Evolutionary conservation across 37 sponge, comb jelly and placozoan genomes (phyloP).

Genomic region (Aphrocallistes beatrix): DNA sequence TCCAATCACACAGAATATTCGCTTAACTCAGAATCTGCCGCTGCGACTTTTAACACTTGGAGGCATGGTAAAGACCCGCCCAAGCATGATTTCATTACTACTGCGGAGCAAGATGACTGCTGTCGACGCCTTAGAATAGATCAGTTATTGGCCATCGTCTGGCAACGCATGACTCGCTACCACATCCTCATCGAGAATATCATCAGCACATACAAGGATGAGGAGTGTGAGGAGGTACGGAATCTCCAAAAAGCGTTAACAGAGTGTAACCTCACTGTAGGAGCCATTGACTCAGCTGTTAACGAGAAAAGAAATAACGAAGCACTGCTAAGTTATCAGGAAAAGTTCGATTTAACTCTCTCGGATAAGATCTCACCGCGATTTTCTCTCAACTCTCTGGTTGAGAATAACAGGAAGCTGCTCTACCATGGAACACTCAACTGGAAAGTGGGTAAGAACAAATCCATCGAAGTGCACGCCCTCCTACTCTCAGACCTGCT

Average conservation of each 20-base stretch:
- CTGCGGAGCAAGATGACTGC: neutral
- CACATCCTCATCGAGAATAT: neutral
- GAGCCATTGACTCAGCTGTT: neutral
- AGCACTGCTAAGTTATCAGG: neutral
- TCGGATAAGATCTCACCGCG: neutral
- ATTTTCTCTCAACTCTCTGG: neutral
- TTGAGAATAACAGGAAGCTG: neutral
- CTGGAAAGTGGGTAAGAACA: slow-evolving; percentile 10
- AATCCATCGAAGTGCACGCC: neutral
- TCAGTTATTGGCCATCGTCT: neutral
- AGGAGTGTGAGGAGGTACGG: neutral
- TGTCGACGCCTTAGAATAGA: neutral
- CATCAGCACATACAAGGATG: neutral
- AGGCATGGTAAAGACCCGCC: neutral
- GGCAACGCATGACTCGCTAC: slow-evolving; percentile 3
- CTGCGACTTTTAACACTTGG: neutral
- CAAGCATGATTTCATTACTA: neutral
- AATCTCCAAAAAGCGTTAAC: neutral
- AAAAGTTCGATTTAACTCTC: neutral
- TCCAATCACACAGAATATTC: neutral
- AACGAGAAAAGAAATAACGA: neutral
- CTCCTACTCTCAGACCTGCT: neutral
- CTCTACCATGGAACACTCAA: neutral
- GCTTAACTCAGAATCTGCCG: neutral
- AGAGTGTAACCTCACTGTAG: neutral